These are phyloP conservation scores for Phrynocephalus vlangalii DNA, from an alignment of 2,797 vertebrate genomes.

Conservation along the genomic window DNA sequence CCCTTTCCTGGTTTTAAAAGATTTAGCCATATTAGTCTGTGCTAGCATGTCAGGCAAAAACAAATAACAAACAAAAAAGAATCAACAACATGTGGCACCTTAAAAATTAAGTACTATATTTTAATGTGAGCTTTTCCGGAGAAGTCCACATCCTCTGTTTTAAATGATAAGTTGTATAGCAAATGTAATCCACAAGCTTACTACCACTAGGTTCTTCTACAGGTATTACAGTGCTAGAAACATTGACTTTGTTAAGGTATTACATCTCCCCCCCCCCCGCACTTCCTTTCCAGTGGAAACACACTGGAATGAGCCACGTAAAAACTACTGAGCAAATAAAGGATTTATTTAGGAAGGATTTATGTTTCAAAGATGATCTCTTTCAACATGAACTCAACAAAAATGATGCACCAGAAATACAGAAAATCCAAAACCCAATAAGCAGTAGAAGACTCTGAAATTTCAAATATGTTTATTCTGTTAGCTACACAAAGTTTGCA, in stretches of 20 bases:
- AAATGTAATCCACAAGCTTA: slow-evolving; percentile 55
- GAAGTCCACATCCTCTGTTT: slow-evolving; percentile 6
- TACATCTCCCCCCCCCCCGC: slow-evolving; percentile 36
- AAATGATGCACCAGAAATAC: neutral
- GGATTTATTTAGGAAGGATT: slow-evolving; percentile 35
- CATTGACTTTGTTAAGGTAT: slow-evolving; percentile 43
- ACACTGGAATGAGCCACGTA: slow-evolving; percentile 49
- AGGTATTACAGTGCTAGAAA: slow-evolving; percentile 56
- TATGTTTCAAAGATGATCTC: slow-evolving; percentile 9
- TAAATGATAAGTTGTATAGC: slow-evolving; percentile 55
- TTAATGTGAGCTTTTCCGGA: too few relatives aligned
- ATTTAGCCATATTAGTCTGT: too few relatives aligned
- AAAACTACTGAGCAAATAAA: slow-evolving; percentile 52
- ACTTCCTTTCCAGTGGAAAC: slow-evolving; percentile 43
- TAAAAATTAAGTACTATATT: too few relatives aligned
- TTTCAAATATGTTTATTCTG: neutral
- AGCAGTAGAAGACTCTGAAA: neutral
- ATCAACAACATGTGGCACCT: too few relatives aligned
- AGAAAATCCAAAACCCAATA: slow-evolving; percentile 8
- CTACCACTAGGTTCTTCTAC: slow-evolving; percentile 26
- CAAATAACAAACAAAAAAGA: too few relatives aligned
- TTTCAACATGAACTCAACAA: slow-evolving; percentile 2
- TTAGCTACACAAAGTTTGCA: neutral
- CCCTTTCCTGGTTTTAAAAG: too few relatives aligned
- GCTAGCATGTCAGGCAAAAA: too few relatives aligned